Evolutionary conservation across 2,797 vertebrate species (phyloP).

Genomic region (Ibycter americanus): DNA sequence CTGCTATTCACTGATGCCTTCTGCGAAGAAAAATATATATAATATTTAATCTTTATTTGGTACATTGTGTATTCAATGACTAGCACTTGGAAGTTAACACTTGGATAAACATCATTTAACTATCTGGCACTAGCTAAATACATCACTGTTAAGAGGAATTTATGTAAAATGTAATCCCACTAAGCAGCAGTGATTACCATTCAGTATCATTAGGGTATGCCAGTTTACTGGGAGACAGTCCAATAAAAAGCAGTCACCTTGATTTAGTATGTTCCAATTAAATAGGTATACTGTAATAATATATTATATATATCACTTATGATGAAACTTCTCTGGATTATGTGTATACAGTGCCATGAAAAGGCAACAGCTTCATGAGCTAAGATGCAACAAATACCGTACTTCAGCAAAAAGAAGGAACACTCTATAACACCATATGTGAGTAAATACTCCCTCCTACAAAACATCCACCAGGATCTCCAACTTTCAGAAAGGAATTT

Average conservation of each 20-base stretch:
- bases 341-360: background rate
- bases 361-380: background rate
- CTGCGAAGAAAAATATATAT: background rate
- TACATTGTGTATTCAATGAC: constrained; percentile 31
- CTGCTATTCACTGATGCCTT: background rate
- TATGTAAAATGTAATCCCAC: constrained; percentile 48
- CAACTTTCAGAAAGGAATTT: background rate
- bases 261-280: constrained; percentile 33
- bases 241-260: constrained; percentile 31
- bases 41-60: constrained; percentile 40
- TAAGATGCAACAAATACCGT: background rate
- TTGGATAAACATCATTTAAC: constrained; percentile 52
- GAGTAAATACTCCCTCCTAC: background rate
- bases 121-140: constrained; percentile 45
- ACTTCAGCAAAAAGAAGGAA: background rate
- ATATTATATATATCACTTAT: background rate
- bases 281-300: background rate
- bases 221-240: constrained; percentile 19
- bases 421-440: background rate
- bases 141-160: constrained; percentile 38
- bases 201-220: background rate
- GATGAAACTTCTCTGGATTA: background rate
- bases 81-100: constrained; percentile 37
- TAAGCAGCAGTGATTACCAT: constrained; percentile 21
- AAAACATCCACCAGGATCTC: background rate